phyloP scores from a whole-genome alignment of 2,888 invertebrate species.

The Endomychus coccineus region DNA sequence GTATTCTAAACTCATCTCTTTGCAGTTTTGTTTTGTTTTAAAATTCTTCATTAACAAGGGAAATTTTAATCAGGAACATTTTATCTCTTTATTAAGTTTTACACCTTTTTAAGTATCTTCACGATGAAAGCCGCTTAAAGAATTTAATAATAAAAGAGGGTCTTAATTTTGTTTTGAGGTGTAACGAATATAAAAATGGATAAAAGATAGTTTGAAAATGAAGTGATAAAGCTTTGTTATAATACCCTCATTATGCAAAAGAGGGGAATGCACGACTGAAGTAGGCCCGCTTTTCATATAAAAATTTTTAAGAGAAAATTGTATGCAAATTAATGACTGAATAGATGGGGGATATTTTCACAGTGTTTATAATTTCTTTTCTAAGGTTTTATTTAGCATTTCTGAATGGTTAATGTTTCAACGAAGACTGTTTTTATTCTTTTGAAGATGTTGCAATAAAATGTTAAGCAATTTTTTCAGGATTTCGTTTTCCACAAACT shows the following conservation, averaged over 20 bases:
- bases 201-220: conserved; percentile 21
- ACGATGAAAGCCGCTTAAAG: no score
- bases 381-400: conserved; percentile 43
- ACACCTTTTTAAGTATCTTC: no score
- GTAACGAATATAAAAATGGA: neutral
- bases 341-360: conserved; percentile 45
- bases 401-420: conserved; percentile 36
- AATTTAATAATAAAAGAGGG: no score
- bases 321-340: conserved; percentile 42
- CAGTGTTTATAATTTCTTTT: conserved; percentile 45
- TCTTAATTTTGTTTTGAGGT: no score
- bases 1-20: no score
- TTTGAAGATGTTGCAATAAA: no score
- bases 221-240: conserved; percentile 29
- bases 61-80: no score
- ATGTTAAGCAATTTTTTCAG: no score
- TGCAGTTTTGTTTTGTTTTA: no score
- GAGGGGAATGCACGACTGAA: conserved; percentile 36
- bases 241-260: conserved; percentile 41
- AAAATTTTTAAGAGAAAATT: conserved; percentile 35
- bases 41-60: no score
- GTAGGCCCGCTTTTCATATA: conserved; percentile 30
- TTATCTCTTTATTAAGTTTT: no score
- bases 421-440: conserved; percentile 31
- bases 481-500: conserved; percentile 28